Evolutionary conservation across 2,888 invertebrate genomes (phyloP).

Genomic region (Neelides folsomi): DNA sequence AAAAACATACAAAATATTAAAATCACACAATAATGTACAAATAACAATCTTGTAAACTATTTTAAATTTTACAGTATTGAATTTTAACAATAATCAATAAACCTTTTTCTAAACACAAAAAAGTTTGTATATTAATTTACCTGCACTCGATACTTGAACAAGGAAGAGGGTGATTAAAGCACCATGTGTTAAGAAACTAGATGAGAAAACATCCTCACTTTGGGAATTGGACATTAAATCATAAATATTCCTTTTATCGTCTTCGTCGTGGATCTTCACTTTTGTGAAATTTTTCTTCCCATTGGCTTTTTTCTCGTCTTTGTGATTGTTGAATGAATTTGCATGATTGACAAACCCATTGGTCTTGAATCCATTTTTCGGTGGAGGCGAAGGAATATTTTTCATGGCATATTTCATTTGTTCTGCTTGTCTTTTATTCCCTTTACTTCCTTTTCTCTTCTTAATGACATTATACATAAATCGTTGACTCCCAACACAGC

Average conservation of each 20-base stretch:
- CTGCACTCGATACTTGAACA: slow-evolving; percentile 28
- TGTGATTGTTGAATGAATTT: not conserved
- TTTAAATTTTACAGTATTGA: too few species aligned
- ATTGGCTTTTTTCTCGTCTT: not conserved
- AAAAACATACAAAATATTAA: too few species aligned
- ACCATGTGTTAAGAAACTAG: slow-evolving; percentile 17
- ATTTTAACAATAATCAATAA: too few species aligned
- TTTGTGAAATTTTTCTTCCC: not conserved
- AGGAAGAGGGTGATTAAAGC: slow-evolving; percentile 21
- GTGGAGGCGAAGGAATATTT: too few species aligned
- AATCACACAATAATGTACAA: too few species aligned
- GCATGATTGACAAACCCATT: not conserved
- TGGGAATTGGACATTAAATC: not conserved
- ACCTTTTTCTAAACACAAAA: too few species aligned
- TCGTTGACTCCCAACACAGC: slow-evolving; percentile 12
- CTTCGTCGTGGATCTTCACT: not conserved
- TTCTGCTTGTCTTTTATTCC: too few species aligned
- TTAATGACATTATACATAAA: too few species aligned
- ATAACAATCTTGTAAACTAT: too few species aligned
- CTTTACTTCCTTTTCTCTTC: too few species aligned
- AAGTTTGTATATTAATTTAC: not conserved
- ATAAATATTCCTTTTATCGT: not conserved
- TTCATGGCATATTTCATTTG: too few species aligned
- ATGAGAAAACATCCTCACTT: slow-evolving; percentile 20
- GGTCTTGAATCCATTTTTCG: not conserved